phyloP scores from a whole-genome alignment of 92 coral and sea anemone species.

The Scolanthus callimorphus region DNA sequence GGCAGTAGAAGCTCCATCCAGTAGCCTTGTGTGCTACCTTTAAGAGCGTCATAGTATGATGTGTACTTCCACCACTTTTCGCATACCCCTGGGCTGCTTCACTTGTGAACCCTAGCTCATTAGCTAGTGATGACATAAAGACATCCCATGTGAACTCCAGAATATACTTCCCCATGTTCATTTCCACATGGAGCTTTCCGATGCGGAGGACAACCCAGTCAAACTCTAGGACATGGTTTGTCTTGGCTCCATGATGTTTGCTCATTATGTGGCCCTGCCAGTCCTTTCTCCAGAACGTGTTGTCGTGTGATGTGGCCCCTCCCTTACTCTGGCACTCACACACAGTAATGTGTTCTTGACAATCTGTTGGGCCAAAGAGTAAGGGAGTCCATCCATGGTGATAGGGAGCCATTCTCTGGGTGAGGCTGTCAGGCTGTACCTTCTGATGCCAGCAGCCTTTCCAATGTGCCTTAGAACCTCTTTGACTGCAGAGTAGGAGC shows the following conservation, averaged over 20 bases:
- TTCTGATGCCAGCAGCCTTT: conserved; percentile 14
- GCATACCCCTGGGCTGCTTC: conserved; percentile 20
- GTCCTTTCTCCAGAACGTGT: neutral
- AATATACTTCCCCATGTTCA: conserved; percentile 41
- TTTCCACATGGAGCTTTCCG: conserved; percentile 28
- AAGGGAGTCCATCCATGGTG: conserved; percentile 33
- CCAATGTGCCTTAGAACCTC: conserved; percentile 17
- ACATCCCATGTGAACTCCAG: no score
- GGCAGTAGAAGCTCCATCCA: conserved; percentile 33
- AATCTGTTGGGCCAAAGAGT: conserved; percentile 6
- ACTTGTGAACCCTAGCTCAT: conserved; percentile 12
- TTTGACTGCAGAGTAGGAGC: conserved; percentile 13
- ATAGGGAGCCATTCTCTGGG: conserved; percentile 23
- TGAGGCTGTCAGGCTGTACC: conserved; percentile 3
- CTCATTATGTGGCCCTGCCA: neutral
- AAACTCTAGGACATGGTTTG: conserved; percentile 8
- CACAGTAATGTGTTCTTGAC: conserved; percentile 6
- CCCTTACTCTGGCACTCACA: conserved; percentile 14
- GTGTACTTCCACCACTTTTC: conserved; percentile 12
- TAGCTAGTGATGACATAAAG: no score
- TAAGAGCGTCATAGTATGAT: conserved; percentile 18
- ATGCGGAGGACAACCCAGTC: conserved; percentile 17
- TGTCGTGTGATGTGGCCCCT: neutral
- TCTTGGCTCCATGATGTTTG: conserved; percentile 3
- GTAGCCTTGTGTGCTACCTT: conserved; percentile 14